These are phyloP conservation scores for Leucoma salicis DNA, from an alignment of 2,888 invertebrate genomes.

Conservation along the genomic window DNA sequence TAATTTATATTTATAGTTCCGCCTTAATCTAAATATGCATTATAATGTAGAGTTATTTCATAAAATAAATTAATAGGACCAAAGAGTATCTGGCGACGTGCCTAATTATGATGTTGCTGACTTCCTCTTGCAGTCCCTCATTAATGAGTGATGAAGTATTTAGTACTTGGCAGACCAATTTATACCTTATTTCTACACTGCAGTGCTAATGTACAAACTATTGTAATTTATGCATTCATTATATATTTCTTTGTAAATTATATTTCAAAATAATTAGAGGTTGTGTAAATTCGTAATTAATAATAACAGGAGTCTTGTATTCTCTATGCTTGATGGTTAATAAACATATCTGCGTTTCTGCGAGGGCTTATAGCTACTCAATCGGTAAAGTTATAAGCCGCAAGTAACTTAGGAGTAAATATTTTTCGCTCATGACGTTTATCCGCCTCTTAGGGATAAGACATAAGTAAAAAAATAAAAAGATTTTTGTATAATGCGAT, in stretches of 20 bases:
- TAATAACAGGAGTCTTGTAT: neutral
- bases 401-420: constrained; percentile 30
- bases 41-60: constrained; percentile 30
- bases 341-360: constrained; percentile 32
- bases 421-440: constrained; percentile 64
- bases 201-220: neutral
- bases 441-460: constrained; percentile 74
- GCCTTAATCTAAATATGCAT: constrained; percentile 20
- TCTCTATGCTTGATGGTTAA: too few relatives aligned
- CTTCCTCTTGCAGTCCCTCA: constrained; percentile 10
- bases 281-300: neutral
- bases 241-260: neutral
- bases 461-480: constrained; percentile 52
- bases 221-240: neutral
- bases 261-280: neutral
- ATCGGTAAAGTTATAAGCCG: constrained; percentile 16
- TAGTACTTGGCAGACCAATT: constrained; percentile 4
- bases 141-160: neutral
- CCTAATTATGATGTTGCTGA: constrained; percentile 24
- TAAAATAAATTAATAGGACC: constrained; percentile 34
- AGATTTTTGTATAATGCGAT: constrained; percentile 34
- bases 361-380: constrained; percentile 27
- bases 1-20: constrained; percentile 5
- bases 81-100: constrained; percentile 36
- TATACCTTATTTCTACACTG: constrained; percentile 1